Base-by-base conservation (phyloP, 2,113 vertebrate species). In the Cheilinus undulatus region DNA sequence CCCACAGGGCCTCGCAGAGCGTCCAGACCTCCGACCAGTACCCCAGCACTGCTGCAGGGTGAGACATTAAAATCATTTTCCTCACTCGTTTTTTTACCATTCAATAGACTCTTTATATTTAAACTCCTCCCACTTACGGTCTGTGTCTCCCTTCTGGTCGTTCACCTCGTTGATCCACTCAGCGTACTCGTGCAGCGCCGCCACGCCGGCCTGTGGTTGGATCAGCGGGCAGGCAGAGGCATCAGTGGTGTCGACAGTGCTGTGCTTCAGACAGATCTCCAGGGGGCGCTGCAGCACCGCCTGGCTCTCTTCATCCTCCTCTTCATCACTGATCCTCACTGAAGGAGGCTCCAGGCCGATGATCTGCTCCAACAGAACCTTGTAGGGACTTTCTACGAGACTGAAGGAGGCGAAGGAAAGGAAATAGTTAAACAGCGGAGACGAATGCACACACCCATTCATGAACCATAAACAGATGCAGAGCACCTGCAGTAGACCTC, bases 21-120 rank as follows among this genome's bases (percentile, higher is more conserved):
- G 95, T 96, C 98, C 98, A 99, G 0, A 95, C 94, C 78, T 98
- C 82, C 17, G 83, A 87, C 98, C 98, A 99, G 76, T 93, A 90
- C n/a, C 91, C 92, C 64, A 96, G 87, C 0, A 90, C 42, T 1
- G 83, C 97, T 98, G 86, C 0, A 3, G 49, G 7, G n/a, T 17
- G 20, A 17, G 9, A 5, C 5, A 34, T 10, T 26, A 12, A 27
- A 6, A 34, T 30, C 4, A 30, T 34, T 11, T 11, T 34, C 32
- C n/a, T n/a, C n/a, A n/a, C n/a, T n/a, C n/a, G n/a, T n/a, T n/a
- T n/a, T n/a, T n/a, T n/a, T n/a, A n/a, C n/a, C n/a, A n/a, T n/a
- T n/a, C 32, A 10, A 2, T 34, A 34, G 32, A 7, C 2, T 34
- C 32, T 34, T 34, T 34, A 2, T 34, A 19, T 2, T 2, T 45